Evolutionary conservation across 2,888 invertebrate genomes (phyloP), one percentile per base, ranked within the genome.

Genomic region (Altica lythri): DNA sequence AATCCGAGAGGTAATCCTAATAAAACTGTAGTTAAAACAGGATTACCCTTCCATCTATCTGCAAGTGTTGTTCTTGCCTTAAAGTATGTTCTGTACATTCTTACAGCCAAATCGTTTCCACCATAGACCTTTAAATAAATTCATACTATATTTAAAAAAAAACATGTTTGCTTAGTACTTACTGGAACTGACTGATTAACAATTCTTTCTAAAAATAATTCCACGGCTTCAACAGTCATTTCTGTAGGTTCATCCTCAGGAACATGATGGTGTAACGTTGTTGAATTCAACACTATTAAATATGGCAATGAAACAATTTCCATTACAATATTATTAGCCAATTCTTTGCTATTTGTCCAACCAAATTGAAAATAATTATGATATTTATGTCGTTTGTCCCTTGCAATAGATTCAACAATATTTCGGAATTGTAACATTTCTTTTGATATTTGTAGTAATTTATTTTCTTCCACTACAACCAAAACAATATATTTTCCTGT

Each of bases 1-100:
- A 99, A 96, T 29, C 94, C 92, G 38, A 94, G 80, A 0, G 98
- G 98, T 53, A 99, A 81, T 1, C 97, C 97, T 75, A 99, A 95
- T 44, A 99, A 83, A 4, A 98, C 87, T 19, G 93, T 83, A 3
- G 96, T 96, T 57, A 99, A 79, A 57, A 97, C 92, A 0, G 97
- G 95, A 79, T 95, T 95, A 4, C 94, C 94, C 60, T 80, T 81
- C 93, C 93, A 95, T 92, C 94, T 94, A 63, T 88, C 88, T n/a
- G 81, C 79, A 18, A 96, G 77, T 1, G 89, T 86, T 17, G 89
- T 85, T 65, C 86, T 83, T 10, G 88, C 83, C 74, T 95, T 95
- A 72, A 89, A 96, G 71, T 89, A 86, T 1, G 86, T 82, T 65
- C 95, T 82, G 72, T 91, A 92, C 8, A 92, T 61, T 44, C 88